These are phyloP conservation scores for Scaptomyza hsui DNA, from an alignment of 1,140 invertebrate genomes.

Conservation along the genomic window DNA sequence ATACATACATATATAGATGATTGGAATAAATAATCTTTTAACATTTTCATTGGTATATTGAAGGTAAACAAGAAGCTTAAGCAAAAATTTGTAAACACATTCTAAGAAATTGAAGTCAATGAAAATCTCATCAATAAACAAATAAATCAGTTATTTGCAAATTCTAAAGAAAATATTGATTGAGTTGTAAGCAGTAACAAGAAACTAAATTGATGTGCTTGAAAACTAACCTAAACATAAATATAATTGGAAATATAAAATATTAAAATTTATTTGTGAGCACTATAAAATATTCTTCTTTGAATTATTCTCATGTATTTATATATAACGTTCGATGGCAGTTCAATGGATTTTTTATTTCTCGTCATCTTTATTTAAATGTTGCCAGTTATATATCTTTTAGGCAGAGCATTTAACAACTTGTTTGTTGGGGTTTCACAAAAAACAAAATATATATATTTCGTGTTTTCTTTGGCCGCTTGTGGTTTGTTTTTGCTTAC, in stretches of 20 bases:
- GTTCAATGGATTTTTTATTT: neutral
- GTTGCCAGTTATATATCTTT: conserved; percentile 2
- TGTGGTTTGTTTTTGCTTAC: conserved; percentile 56
- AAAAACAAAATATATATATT: conserved; percentile 23
- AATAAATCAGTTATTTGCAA: neutral
- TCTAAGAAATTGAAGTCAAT: neutral
- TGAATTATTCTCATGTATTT: neutral
- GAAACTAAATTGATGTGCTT: no score
- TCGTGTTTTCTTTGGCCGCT: conserved; percentile 29
- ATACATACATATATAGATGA: neutral
- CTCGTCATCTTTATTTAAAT: conserved; percentile 8
- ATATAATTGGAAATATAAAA: no score
- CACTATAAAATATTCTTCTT: neutral
- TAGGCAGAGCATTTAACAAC: conserved; percentile 13
- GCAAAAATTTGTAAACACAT: neutral
- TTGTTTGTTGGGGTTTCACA: neutral
- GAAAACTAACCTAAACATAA: no score
- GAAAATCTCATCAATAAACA: neutral
- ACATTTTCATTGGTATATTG: no score
- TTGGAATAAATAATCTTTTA: no score
- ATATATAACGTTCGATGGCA: neutral
- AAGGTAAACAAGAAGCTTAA: no score
- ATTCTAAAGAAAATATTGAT: neutral
- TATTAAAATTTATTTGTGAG: neutral
- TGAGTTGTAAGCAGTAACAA: no score